phyloP scores from a whole-genome alignment of 1,140 invertebrate genomes.

The Ditylenchus dipsaci region DNA sequence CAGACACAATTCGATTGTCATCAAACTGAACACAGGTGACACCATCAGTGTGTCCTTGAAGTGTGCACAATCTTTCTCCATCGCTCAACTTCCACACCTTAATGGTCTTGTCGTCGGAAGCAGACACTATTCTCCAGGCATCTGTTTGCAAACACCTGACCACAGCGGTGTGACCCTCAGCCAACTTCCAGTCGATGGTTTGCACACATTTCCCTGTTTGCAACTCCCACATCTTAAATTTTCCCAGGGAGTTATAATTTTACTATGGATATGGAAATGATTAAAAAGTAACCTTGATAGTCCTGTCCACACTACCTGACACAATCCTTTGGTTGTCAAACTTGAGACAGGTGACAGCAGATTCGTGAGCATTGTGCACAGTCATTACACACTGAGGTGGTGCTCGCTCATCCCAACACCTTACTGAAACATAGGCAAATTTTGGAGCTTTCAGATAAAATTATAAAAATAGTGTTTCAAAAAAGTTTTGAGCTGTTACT shows the following conservation, averaged over 20 bases:
- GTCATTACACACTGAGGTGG: conserved; percentile 60
- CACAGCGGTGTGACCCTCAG: conserved; percentile 64
- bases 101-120: background rate
- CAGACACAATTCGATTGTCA: conserved; percentile 64
- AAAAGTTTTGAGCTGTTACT: too few species aligned
- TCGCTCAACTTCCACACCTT: conserved; percentile 63
- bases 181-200: conserved; percentile 64
- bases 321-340: conserved; percentile 62
- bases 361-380: conserved; percentile 60
- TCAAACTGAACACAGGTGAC: conserved; percentile 64
- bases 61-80: conserved; percentile 62
- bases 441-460: background rate
- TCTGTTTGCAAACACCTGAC: conserved; percentile 63
- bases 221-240: too few species aligned
- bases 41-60: conserved; percentile 64
- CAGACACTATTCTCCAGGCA: conserved; percentile 53
- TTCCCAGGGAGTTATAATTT: too few species aligned
- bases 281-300: conserved; percentile 64
- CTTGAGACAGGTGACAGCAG: conserved; percentile 63
- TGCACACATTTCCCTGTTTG: conserved; percentile 61
- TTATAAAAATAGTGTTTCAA: too few species aligned
- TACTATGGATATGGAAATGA: conserved; percentile 54
- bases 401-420: conserved; percentile 61
- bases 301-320: conserved; percentile 62
- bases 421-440: conserved; percentile 50